Evolutionary conservation across 2,113 vertebrate species (phyloP).

Genomic region (Zootoca vivipara): DNA sequence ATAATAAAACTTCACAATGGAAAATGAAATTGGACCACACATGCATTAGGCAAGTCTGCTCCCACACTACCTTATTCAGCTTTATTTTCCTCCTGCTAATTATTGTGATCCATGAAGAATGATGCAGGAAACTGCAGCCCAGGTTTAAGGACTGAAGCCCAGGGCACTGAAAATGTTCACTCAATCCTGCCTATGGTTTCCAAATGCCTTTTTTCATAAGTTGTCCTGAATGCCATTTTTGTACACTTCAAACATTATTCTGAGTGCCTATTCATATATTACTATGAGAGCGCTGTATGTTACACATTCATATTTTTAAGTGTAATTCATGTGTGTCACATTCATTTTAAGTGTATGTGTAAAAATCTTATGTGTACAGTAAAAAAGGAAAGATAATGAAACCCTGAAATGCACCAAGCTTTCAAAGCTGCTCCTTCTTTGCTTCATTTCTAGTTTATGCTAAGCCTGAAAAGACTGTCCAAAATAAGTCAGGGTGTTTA

Average conservation of each 20-base stretch:
- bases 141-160: neutral
- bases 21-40: neutral
- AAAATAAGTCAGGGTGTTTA: neutral
- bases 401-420: no score
- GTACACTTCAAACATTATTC: neutral
- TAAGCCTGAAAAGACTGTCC: no score
- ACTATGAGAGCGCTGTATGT: neutral
- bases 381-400: no score
- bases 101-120: neutral
- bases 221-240: no score
- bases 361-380: no score
- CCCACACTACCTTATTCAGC: neutral
- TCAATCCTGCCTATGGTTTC: neutral
- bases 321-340: no score
- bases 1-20: neutral
- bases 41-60: neutral
- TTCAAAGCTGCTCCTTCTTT: no score
- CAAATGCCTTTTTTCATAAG: neutral
- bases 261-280: neutral
- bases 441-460: no score
- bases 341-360: no score
- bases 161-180: neutral
- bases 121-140: neutral
- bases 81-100: neutral
- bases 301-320: no score